Evolutionary conservation across 2,113 vertebrate species (phyloP).

Genomic region (Neodon shergylaensis): DNA sequence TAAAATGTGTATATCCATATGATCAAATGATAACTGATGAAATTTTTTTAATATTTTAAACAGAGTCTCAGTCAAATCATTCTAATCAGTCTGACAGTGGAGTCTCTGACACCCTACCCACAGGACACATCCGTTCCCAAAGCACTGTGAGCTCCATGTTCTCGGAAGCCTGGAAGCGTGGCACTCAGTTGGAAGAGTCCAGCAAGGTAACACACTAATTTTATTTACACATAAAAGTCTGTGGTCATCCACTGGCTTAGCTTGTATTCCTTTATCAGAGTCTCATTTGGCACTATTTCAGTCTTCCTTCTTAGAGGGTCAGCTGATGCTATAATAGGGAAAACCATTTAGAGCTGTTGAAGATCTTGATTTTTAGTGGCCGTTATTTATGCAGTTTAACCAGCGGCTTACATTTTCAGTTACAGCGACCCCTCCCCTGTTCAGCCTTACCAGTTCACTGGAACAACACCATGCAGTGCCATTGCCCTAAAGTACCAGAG

Average conservation of each 20-base stretch:
- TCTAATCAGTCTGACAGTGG: slow-evolving; percentile 97
- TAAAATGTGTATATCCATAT: not conserved
- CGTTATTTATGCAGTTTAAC: not conserved
- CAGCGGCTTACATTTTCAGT: not conserved
- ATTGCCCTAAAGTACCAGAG: not conserved
- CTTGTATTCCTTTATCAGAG: slow-evolving; percentile 49
- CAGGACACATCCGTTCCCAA: slow-evolving; percentile 94
- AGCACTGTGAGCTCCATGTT: slow-evolving; percentile 99
- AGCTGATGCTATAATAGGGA: not conserved
- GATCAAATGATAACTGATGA: not conserved
- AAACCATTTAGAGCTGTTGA: not conserved
- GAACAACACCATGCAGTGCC: not conserved
- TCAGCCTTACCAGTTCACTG: not conserved
- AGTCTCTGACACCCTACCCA: slow-evolving; percentile 93
- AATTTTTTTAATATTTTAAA: slow-evolving; percentile 58
- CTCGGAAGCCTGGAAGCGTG: slow-evolving; percentile 98
- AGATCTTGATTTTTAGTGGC: not conserved
- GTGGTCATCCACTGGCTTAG: not conserved
- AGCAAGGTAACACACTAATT: slow-evolving; percentile 89
- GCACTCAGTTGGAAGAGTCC: slow-evolving; percentile 97
- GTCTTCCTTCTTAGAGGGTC: not conserved
- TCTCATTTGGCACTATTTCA: slow-evolving; percentile 44
- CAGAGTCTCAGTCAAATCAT: slow-evolving; percentile 97
- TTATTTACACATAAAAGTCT: slow-evolving; percentile 40
- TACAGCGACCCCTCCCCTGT: not conserved